Percentiles rank a stretch among this genome's conserved stretches.
phyloP scores from a whole-genome alignment of 2,797 vertebrate genomes.

The Fratercula arctica region DNA sequence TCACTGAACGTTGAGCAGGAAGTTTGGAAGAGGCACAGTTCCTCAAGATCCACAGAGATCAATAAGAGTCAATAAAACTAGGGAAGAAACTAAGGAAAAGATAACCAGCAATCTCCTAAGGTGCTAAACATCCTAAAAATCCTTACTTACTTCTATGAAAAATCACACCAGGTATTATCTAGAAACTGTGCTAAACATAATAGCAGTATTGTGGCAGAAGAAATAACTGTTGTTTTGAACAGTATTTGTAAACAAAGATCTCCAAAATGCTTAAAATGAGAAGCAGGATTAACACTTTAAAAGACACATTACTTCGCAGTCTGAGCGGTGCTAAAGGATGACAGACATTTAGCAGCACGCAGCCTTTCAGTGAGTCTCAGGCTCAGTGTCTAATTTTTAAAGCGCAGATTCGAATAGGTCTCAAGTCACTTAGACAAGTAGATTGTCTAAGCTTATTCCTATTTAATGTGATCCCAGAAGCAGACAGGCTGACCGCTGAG shows the following conservation, averaged over 20 bases:
- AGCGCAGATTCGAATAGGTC: not conserved
- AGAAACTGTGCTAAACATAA: not conserved
- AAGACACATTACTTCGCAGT: not conserved
- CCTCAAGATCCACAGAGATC: not conserved
- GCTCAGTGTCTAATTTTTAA: not conserved
- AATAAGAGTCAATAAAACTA: not conserved
- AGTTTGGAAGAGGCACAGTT: not conserved
- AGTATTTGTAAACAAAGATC: not conserved
- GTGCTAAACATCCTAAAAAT: not conserved
- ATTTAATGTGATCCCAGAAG: not conserved
- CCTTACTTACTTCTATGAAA: not conserved
- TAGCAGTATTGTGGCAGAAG: not conserved
- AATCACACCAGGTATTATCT: not conserved
- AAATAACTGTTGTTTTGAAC: not conserved
- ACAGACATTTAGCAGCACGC: not conserved
- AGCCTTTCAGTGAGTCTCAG: not conserved
- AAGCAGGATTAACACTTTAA: not conserved
- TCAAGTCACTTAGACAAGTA: not conserved
- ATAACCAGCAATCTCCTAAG: not conserved
- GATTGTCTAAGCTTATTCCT: not conserved
- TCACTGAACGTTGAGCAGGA: not conserved
- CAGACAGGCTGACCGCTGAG: accelerated
- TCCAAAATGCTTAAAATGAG: not conserved
- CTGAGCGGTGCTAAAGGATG: not conserved
- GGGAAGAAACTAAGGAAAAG: not conserved